Conservation (phyloP, 2,797 vertebrate species). For the Sylvia borin region DNA sequence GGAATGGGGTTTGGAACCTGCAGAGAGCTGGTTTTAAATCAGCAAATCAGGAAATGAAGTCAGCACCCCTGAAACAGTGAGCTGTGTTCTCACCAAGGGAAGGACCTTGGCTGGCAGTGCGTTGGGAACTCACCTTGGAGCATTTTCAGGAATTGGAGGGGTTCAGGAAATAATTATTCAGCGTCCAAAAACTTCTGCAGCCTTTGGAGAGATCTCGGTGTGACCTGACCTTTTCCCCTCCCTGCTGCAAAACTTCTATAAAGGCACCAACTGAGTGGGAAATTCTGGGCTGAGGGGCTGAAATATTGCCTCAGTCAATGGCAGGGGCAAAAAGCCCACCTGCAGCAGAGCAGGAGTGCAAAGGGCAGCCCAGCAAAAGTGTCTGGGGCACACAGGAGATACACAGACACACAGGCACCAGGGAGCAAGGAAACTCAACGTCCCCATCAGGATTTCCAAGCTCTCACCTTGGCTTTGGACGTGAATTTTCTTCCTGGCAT, state of each 20-base stretch:
- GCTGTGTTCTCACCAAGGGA: background rate
- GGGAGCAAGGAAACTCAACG: background rate
- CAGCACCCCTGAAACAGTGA: background rate
- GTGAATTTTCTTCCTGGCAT: slow-evolving; percentile 83
- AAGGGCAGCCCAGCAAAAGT: fast-evolving
- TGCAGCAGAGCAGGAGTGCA: background rate
- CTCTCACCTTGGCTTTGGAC: slow-evolving; percentile 93
- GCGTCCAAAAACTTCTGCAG: background rate
- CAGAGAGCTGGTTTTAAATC: background rate
- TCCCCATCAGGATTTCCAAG: background rate
- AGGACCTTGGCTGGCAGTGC: background rate
- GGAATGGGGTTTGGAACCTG: background rate
- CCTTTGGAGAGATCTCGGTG: background rate
- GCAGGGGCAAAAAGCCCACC: background rate
- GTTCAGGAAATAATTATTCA: background rate
- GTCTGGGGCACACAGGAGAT: background rate
- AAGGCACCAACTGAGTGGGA: background rate
- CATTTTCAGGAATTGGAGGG: background rate
- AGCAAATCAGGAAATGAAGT: background rate
- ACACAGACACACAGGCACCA: background rate
- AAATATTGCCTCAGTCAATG: fast-evolving
- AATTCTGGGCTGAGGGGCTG: background rate
- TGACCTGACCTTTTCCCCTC: background rate
- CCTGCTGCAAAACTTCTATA: fast-evolving
- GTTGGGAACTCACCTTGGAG: background rate